Evolutionary conservation across 2,888 invertebrate genomes (phyloP), one percentile per base, ranked within the genome.

Genomic region (Cactoblastis cactorum): DNA sequence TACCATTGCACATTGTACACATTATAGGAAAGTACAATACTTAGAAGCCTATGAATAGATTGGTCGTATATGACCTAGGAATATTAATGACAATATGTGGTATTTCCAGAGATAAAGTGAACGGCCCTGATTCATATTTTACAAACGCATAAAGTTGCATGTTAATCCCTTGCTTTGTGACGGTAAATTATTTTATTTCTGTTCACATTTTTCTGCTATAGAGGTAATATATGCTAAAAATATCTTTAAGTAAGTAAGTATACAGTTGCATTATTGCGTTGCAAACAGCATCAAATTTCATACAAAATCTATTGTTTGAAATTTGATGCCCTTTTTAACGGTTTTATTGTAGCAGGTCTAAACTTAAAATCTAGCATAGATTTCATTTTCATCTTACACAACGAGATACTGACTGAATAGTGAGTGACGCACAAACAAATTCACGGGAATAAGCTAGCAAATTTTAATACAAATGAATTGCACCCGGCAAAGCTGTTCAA

Each of bases 401-500:
- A n/a, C n/a, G n/a, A n/a, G n/a, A n/a, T n/a, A n/a, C n/a, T n/a
- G n/a, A n/a, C n/a, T n/a, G n/a, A n/a, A n/a, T n/a, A n/a, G n/a
- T n/a, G n/a, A n/a, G n/a, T n/a, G n/a, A n/a, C n/a, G n/a, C n/a
- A n/a, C n/a, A 24, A 24, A 24, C 24, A 24, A 24, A 24, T 5
- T 24, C 4, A 24, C 24, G 3, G 3, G 24, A 24, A 15, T n/a
- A n/a, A n/a, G n/a, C n/a, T n/a, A n/a, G n/a, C n/a, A 56, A 54
- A 52, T 60, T 57, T 56, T 55, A 50, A 41, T 41, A 37, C 24
- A 41, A 41, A 49, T 49, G 11, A 55, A 65, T 51, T 57, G 63
- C 84, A 85, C 68, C 86, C 77, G 83, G 83, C 79, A 72, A 83
- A 83, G 80, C 79, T 81, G 80, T 58, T 12, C 59, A 60, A 58